Percentiles rank a stretch among this genome's conserved stretches.
Conservation (phyloP, 2,113 vertebrate species). For the Amphilophus citrinellus region DNA sequence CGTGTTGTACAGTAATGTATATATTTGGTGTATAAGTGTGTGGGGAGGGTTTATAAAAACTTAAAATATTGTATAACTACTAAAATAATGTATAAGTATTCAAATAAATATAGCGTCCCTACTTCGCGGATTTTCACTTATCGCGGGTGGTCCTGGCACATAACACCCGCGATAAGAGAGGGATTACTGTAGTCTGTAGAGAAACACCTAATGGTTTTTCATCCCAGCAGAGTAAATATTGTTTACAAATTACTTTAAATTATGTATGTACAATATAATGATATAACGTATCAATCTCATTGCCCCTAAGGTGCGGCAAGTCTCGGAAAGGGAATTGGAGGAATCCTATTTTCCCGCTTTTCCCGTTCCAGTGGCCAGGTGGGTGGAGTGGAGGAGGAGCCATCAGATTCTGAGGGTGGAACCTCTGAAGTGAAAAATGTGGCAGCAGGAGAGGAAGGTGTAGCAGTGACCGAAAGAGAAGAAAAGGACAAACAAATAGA, state of each 20-base stretch:
- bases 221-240: not conserved
- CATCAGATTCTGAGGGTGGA: conserved; percentile 66
- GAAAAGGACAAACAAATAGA: conserved; percentile 81
- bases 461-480: conserved; percentile 35
- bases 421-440: conserved; percentile 74
- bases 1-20: too few species aligned
- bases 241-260: not conserved
- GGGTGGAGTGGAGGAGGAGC: conserved; percentile 80
- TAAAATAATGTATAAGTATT: too few species aligned
- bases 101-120: too few species aligned
- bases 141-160: too few species aligned
- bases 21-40: too few species aligned
- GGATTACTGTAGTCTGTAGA: too few species aligned
- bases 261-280: not conserved
- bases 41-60: too few species aligned
- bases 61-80: too few species aligned
- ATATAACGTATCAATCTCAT: not conserved
- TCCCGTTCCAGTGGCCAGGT: conserved; percentile 86
- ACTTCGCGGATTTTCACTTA: too few species aligned
- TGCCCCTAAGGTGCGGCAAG: conserved; percentile 88
- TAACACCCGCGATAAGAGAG: too few species aligned
- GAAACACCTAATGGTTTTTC: too few species aligned
- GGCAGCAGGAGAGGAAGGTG: conserved; percentile 38
- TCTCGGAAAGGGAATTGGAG: conserved; percentile 95
- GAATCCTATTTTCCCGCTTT: conserved; percentile 95